Conservation (phyloP, 1,140 invertebrate genomes). For the Acarapis woodi region DNA sequence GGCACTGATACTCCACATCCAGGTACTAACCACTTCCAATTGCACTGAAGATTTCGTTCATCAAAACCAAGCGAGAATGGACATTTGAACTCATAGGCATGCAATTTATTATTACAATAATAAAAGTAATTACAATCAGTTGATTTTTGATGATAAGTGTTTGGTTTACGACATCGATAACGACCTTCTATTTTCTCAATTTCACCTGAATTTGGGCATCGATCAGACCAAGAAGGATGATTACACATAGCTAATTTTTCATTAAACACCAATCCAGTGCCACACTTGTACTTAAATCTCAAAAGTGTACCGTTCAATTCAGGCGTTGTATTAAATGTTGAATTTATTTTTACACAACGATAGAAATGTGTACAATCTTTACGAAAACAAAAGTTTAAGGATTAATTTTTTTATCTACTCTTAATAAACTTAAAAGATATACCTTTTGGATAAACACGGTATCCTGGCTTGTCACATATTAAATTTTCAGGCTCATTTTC, state of each 20-base stretch:
- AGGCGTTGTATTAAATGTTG: constrained; percentile 23
- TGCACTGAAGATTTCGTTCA: constrained; percentile 33
- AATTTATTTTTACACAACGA: constrained; percentile 48
- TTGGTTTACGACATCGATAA: constrained; percentile 21
- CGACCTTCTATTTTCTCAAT: constrained; percentile 28
- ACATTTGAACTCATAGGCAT: constrained; percentile 49
- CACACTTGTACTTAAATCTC: constrained; percentile 53
- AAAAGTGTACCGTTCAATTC: background rate
- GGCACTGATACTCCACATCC: constrained; percentile 22
- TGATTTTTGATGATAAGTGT: constrained; percentile 43
- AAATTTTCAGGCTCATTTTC: constrained; percentile 34
- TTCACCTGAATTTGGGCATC: constrained; percentile 27
- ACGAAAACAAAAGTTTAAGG: too few species aligned
- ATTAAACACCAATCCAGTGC: constrained; percentile 44
- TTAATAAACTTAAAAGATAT: too few species aligned
- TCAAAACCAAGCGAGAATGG: constrained; percentile 51
- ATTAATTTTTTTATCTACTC: too few species aligned
- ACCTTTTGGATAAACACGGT: constrained; percentile 45
- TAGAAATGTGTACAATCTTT: constrained; percentile 47
- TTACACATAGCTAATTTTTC: constrained; percentile 34
- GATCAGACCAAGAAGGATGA: constrained; percentile 41
- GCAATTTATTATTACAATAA: constrained; percentile 41
- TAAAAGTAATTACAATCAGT: constrained; percentile 61
- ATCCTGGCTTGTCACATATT: constrained; percentile 40
- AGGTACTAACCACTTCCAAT: constrained; percentile 49